These are phyloP conservation scores for Crioceris asparagi DNA, from an alignment of 2,888 invertebrate genomes.

Conservation along the genomic window DNA sequence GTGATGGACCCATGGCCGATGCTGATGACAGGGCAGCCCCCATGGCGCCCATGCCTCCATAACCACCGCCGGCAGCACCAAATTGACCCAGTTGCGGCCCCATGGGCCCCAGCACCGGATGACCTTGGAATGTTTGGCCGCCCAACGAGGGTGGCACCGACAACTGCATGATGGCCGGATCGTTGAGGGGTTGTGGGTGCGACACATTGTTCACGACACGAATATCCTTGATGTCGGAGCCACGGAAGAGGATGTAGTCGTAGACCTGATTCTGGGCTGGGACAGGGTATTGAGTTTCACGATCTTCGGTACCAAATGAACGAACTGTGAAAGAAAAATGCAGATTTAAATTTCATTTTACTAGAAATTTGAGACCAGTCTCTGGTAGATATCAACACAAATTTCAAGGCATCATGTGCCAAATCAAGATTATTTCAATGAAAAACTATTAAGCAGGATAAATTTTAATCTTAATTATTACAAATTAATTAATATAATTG, in stretches of 20 bases:
- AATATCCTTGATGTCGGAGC: conserved; percentile 98
- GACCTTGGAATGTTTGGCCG: conserved; percentile 53
- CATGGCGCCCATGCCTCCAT: conserved; percentile 36
- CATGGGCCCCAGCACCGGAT: conserved; percentile 54
- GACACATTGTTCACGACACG: conserved; percentile 84
- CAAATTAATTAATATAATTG: no score
- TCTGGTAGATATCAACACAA: no score
- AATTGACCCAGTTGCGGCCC: conserved; percentile 41
- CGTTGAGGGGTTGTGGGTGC: conserved; percentile 67
- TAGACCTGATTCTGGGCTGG: conserved; percentile 96
- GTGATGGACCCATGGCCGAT: conserved; percentile 33
- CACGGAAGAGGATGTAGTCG: conserved; percentile 96
- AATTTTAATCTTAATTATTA: no score
- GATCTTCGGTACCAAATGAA: conserved; percentile 97
- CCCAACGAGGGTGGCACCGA: conserved; percentile 65
- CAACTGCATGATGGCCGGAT: conserved; percentile 95
- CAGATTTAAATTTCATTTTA: no score
- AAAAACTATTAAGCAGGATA: no score
- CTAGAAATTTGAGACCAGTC: no score
- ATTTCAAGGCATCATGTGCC: no score
- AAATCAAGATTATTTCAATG: no score
- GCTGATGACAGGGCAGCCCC: no score
- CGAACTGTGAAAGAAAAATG: no score
- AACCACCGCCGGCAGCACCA: conserved; percentile 39
- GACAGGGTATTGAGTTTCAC: conserved; percentile 90